Evolutionary conservation across 2,113 vertebrate genomes (phyloP).

Genomic region (Notarius lentiginosus): DNA sequence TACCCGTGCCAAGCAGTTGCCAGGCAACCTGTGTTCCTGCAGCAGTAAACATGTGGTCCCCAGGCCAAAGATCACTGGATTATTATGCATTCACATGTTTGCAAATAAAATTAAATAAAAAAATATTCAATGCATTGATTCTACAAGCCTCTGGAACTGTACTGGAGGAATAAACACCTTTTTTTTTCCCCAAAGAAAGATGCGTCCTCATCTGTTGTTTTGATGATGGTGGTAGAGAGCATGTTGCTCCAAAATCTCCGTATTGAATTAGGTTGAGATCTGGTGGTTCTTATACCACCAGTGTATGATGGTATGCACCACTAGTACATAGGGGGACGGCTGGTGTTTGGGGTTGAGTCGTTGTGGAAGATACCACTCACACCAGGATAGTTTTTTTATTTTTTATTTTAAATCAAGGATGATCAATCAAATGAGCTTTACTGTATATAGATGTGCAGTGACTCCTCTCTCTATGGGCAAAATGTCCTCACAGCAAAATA

Average conservation of each 20-base stretch:
- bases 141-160: background rate
- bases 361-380: background rate
- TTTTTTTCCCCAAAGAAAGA: background rate
- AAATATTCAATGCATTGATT: background rate
- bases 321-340: background rate
- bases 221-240: background rate
- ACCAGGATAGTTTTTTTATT: background rate
- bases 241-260: background rate
- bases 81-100: conserved; percentile 39
- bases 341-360: too few relatives aligned
- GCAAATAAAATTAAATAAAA: conserved; percentile 26
- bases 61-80: conserved; percentile 38
- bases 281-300: background rate
- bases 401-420: background rate
- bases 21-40: conserved; percentile 39
- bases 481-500: background rate
- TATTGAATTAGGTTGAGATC: background rate
- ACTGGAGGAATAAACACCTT: background rate
- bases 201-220: background rate
- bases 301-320: background rate
- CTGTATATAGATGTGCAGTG: background rate
- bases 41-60: conserved; percentile 51
- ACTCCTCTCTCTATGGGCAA: background rate
- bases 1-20: conserved; percentile 50
- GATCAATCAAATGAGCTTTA: background rate